A percentile compares a stretch with the other conserved stretches of the same genome.
Conservation (phyloP, 2,888 invertebrate genomes). For the Podabrus alpinus region DNA sequence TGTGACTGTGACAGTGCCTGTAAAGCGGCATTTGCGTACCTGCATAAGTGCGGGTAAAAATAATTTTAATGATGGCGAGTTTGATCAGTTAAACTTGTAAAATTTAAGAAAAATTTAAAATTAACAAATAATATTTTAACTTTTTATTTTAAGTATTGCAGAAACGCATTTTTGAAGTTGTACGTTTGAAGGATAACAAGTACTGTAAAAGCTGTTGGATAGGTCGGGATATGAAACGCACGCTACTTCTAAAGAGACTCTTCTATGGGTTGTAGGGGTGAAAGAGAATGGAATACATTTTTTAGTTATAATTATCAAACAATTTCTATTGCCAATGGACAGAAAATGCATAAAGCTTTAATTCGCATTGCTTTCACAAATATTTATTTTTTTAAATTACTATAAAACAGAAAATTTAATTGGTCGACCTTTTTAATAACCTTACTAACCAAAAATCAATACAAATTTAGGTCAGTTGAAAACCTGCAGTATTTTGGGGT, state of each 20-base stretch:
- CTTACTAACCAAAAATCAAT: neutral
- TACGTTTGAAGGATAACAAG: slow-evolving; percentile 15
- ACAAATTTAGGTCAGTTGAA: neutral
- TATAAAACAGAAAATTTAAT: neutral
- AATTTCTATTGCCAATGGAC: neutral
- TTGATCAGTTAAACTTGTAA: neutral
- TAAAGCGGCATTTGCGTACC: neutral
- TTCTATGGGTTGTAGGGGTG: slow-evolving; percentile 25
- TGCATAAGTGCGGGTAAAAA: too few relatives aligned
- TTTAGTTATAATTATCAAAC: slow-evolving; percentile 12
- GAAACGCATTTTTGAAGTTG: slow-evolving; percentile 2
- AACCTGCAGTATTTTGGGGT: neutral
- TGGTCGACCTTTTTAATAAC: neutral
- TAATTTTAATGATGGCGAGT: too few relatives aligned
- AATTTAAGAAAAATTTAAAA: neutral
- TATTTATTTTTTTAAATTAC: neutral
- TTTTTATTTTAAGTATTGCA: neutral
- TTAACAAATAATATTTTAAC: neutral
- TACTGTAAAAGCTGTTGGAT: slow-evolving; percentile 29
- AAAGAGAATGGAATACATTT: slow-evolving; percentile 32
- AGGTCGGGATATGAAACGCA: slow-evolving; percentile 35
- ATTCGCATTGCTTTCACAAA: neutral
- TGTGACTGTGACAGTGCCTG: too few relatives aligned
- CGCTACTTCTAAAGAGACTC: slow-evolving; percentile 23
- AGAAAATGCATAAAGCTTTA: slow-evolving; percentile 3